These are phyloP conservation scores for Xiphydria camelus DNA, from an alignment of 2,888 invertebrate species.

Conservation along the genomic window DNA sequence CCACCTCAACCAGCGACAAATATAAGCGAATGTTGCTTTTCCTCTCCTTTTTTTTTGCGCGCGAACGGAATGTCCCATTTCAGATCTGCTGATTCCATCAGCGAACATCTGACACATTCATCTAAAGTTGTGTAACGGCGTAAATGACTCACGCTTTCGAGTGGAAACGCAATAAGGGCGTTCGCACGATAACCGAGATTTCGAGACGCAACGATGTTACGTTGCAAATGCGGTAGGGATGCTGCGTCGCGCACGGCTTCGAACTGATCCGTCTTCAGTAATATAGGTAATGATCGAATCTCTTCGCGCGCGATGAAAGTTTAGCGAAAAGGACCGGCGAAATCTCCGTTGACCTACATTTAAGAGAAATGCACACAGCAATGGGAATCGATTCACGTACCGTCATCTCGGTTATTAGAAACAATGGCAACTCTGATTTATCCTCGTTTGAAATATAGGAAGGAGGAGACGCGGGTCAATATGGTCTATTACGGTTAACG, in stretches of 20 bases:
- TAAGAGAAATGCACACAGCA: too few relatives aligned
- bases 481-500: constrained; percentile 43
- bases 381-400: too few relatives aligned
- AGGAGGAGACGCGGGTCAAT: constrained; percentile 38
- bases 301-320: too few relatives aligned
- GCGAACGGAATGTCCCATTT: constrained; percentile 5
- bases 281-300: too few relatives aligned
- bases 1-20: too few relatives aligned
- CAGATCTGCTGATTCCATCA: constrained; percentile 33
- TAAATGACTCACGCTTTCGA: constrained; percentile 9
- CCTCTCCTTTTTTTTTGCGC: constrained; percentile 12
- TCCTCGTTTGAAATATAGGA: constrained; percentile 28
- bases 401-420: constrained; percentile 24
- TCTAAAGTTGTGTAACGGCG: constrained; percentile 16
- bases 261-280: too few relatives aligned
- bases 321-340: too few relatives aligned
- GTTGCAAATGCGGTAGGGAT: too few relatives aligned
- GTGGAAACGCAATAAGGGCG: constrained; percentile 2
- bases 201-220: constrained; percentile 8
- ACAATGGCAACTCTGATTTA: constrained; percentile 42
- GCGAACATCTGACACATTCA: constrained; percentile 28
- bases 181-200: constrained; percentile 3
- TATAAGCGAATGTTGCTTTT: too few relatives aligned
- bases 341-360: too few relatives aligned
- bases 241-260: too few relatives aligned